A percentile compares a stretch with the other conserved stretches of the same genome.
Conservation (phyloP, 2,113 vertebrate species). For the Aspidoscelis tigris region DNA sequence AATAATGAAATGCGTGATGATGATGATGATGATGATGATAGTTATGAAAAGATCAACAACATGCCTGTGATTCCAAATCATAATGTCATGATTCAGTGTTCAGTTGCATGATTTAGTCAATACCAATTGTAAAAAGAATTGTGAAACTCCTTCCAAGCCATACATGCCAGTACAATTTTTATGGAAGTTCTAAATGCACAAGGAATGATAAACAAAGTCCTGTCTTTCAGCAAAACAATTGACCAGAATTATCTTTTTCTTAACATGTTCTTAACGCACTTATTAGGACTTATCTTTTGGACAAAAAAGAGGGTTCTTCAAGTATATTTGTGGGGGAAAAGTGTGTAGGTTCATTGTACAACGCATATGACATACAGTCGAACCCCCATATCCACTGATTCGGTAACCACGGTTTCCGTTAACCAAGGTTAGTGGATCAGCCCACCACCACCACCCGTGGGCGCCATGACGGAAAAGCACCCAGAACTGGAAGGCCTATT, state of each 20-base stretch:
- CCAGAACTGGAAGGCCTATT: too few relatives aligned
- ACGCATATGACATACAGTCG: conserved; percentile 43
- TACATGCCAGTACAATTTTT: conserved; percentile 18
- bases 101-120: not conserved
- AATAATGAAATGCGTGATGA: conserved; percentile 78
- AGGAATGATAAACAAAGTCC: conserved; percentile 47
- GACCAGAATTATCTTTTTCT: conserved; percentile 44
- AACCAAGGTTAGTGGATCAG: too few relatives aligned
- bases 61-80: conserved; percentile 49
- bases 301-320: conserved; percentile 55
- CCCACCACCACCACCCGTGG: not conserved
- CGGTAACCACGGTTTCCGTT: too few relatives aligned
- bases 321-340: conserved; percentile 74
- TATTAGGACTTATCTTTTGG: conserved; percentile 46
- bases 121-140: conserved; percentile 30
- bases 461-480: too few relatives aligned
- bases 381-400: too few relatives aligned
- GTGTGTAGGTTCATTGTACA: conserved; percentile 56
- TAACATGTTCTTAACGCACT: conserved; percentile 44
- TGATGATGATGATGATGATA: conserved; percentile 74
- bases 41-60: conserved; percentile 57
- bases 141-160: conserved; percentile 40
- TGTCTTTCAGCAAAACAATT: conserved; percentile 46
- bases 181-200: conserved; percentile 5
- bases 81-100: conserved; percentile 7